Conservation (phyloP, 2,888 invertebrate species). For the Scaptomyza tumidula region DNA sequence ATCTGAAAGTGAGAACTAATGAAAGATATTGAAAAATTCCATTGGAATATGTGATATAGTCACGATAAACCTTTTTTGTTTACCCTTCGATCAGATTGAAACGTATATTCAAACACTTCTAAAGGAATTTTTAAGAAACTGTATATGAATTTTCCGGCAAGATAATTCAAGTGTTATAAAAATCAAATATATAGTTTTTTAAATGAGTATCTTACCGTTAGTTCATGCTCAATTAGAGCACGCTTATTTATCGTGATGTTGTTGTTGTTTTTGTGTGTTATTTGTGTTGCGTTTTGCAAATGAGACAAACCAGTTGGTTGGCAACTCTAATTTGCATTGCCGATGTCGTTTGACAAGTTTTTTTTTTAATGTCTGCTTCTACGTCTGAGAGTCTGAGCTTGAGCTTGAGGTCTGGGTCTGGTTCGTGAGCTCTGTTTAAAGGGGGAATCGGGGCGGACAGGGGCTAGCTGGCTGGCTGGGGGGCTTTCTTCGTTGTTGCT, state of each 20-base stretch:
- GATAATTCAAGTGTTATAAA: no score
- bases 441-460: not conserved
- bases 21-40: no score
- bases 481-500: conserved; percentile 43
- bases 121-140: not conserved
- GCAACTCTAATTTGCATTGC: conserved; percentile 76
- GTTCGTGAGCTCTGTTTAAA: not conserved
- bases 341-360: conserved; percentile 61
- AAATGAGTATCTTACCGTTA: not conserved
- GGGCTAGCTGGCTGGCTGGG: no score
- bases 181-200: no score
- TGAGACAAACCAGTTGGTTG: conserved; percentile 70
- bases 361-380: conserved; percentile 23
- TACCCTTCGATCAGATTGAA: not conserved
- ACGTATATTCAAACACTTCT: not conserved
- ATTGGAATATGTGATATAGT: no score
- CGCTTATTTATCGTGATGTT: not conserved
- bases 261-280: not conserved
- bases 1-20: no score
- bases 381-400: conserved; percentile 26
- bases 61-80: no score
- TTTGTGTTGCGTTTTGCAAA: conserved; percentile 41
- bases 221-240: not conserved
- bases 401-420: conserved; percentile 10
- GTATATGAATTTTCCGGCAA: not conserved